Percentiles rank a stretch among this genome's conserved stretches.
Conservation (phyloP, 1,140 invertebrate genomes). For the Leptinotarsa texana region DNA sequence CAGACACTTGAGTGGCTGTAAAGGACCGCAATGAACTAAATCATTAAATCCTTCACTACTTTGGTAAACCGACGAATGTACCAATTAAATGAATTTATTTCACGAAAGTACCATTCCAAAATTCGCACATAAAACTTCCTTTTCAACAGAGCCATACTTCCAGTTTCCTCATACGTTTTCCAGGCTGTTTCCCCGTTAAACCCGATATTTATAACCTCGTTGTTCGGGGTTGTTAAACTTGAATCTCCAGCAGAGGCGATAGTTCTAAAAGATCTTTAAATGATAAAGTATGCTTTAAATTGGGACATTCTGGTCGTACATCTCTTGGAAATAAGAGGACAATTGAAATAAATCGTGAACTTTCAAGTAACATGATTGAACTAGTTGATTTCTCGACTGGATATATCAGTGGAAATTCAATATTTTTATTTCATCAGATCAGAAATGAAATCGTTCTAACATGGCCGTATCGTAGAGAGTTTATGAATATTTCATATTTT, state of each 20-base stretch:
- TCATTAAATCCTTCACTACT: no score
- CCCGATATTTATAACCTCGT: background rate
- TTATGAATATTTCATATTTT: no score
- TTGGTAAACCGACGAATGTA: background rate
- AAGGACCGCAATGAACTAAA: no score
- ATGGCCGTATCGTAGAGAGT: no score
- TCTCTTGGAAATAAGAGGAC: background rate
- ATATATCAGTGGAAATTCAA: no score
- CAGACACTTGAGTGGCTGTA: no score
- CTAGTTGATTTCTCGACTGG: no score
- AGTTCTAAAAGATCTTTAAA: background rate
- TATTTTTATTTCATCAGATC: no score
- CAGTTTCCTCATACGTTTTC: background rate
- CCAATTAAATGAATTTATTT: background rate
- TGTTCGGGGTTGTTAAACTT: slow-evolving; percentile 3
- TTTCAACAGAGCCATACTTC: background rate
- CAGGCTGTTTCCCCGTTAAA: background rate
- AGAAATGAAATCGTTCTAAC: no score
- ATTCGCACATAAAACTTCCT: background rate
- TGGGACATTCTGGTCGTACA: background rate
- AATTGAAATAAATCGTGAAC: background rate
- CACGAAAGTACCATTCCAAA: background rate
- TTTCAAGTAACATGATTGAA: background rate
- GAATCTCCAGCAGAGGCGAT: background rate
- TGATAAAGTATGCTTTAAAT: background rate